phyloP scores from a whole-genome alignment of 1,140 invertebrate species.

The Cydia pomonella region DNA sequence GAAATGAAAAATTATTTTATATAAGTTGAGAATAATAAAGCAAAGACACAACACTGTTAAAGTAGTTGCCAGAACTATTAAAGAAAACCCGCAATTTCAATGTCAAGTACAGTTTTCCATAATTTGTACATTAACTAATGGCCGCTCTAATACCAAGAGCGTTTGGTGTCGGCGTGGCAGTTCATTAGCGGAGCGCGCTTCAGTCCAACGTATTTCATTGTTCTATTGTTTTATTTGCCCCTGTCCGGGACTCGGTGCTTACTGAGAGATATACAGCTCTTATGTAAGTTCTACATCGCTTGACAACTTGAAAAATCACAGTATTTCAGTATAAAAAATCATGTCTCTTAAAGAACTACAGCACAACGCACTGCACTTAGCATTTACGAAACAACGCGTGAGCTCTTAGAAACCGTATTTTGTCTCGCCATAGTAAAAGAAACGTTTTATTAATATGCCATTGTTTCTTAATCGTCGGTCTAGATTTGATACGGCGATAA shows the following conservation, averaged over 20 bases:
- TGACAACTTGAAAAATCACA: slow-evolving; percentile 44
- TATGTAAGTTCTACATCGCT: slow-evolving; percentile 34
- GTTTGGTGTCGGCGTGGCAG: slow-evolving; percentile 42
- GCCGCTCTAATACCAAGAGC: slow-evolving; percentile 44
- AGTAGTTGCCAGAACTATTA: not conserved
- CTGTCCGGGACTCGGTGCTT: slow-evolving; percentile 49
- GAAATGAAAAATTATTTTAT: not conserved
- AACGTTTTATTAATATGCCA: slow-evolving; percentile 71
- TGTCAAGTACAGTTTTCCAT: slow-evolving; percentile 27
- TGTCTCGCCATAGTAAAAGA: slow-evolving; percentile 57
- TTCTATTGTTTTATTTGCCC: slow-evolving; percentile 58
- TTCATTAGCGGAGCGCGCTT: slow-evolving; percentile 55
- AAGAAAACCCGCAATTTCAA: not conserved
- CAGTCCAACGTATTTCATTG: slow-evolving; percentile 55
- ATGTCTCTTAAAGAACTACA: not conserved
- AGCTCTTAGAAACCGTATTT: slow-evolving; percentile 62
- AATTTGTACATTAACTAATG: slow-evolving; percentile 42
- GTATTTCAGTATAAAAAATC: not conserved
- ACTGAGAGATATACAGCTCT: slow-evolving; percentile 50
- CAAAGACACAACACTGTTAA: not conserved
- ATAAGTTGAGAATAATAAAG: too few relatives aligned
- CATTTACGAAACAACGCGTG: slow-evolving; percentile 34
- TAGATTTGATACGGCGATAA: slow-evolving; percentile 73
- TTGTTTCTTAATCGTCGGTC: slow-evolving; percentile 75
- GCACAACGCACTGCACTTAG: not conserved